Conservation (phyloP, 1,140 invertebrate genomes). For the Ceratosolen solmsi region DNA sequence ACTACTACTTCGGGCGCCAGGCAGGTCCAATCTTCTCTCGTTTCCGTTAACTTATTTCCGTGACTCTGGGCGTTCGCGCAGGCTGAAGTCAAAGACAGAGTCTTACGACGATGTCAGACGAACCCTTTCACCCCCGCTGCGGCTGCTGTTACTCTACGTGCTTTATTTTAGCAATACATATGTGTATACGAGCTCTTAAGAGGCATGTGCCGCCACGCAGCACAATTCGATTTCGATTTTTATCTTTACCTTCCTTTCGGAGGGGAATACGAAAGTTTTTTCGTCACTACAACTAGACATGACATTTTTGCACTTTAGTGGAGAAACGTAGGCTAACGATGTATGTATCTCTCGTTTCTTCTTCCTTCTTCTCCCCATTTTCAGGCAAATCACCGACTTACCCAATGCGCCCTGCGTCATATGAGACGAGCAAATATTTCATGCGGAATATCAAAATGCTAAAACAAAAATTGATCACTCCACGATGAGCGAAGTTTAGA, state of each 20-base stretch:
- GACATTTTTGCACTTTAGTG: slow-evolving; percentile 5
- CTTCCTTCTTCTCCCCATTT: background rate
- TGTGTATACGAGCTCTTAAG: slow-evolving; percentile 5
- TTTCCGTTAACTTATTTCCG: slow-evolving; percentile 50
- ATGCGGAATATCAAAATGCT: background rate
- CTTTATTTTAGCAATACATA: background rate
- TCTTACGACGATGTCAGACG: background rate
- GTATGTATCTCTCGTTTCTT: background rate
- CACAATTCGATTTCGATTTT: slow-evolving; percentile 34
- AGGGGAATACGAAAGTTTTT: background rate
- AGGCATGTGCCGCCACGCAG: background rate
- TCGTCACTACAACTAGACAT: background rate
- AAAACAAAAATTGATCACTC: background rate
- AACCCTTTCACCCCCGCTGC: background rate
- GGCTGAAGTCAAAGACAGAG: background rate
- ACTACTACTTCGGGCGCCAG: slow-evolving; percentile 1
- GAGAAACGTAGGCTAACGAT: background rate
- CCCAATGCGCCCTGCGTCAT: background rate
- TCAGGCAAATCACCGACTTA: background rate
- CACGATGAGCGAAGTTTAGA: no score
- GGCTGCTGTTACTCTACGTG: background rate
- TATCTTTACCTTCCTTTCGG: background rate
- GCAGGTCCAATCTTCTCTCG: slow-evolving; percentile 42
- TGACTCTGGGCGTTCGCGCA: slow-evolving; percentile 27
- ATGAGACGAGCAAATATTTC: background rate